Conservation (phyloP, 2,113 vertebrate genomes). For the Eulemur macaco region DNA sequence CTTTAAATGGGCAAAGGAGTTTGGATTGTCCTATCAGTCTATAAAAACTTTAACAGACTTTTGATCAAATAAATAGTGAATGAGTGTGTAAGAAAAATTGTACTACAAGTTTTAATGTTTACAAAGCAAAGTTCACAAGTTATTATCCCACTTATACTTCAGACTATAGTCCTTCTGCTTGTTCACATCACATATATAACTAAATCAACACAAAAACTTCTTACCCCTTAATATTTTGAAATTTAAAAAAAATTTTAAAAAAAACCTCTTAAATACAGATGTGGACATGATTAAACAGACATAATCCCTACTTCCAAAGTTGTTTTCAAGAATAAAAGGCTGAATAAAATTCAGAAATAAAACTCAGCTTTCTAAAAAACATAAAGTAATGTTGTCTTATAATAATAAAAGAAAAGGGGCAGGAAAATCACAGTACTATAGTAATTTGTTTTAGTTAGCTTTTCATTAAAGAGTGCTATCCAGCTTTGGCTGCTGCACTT, state of each 20-base stretch:
- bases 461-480: neutral
- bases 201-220: constrained; percentile 10
- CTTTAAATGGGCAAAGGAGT: neutral
- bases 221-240: too few relatives aligned
- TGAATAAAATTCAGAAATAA: constrained; percentile 25
- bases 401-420: neutral
- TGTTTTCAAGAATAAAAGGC: neutral
- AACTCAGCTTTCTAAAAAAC: neutral
- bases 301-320: neutral
- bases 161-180: neutral
- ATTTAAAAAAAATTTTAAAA: too few relatives aligned
- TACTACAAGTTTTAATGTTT: neutral
- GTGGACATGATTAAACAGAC: neutral
- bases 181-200: neutral
- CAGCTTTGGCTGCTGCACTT: neutral
- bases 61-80: neutral
- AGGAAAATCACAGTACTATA: neutral
- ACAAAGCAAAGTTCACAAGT: neutral
- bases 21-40: neutral
- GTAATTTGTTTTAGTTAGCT: constrained; percentile 10
- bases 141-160: neutral
- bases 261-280: neutral
- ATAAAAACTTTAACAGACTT: neutral
- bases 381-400: neutral
- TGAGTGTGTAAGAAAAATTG: neutral